Conservation (phyloP, 2,888 invertebrate genomes). For the Magallana nippona region DNA sequence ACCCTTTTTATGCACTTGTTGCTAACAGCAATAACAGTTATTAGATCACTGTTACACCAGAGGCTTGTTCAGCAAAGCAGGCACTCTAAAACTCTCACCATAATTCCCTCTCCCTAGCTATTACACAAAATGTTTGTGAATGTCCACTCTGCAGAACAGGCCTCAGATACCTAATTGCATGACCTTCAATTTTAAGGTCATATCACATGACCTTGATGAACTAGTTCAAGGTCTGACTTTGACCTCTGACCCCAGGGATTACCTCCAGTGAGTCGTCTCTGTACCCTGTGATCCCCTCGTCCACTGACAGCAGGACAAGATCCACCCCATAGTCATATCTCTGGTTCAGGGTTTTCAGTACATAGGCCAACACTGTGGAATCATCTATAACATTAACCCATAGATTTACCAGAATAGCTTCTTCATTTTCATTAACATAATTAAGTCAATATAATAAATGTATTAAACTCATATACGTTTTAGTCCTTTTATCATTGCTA, state of each 20-base stretch:
- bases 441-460: too few species aligned
- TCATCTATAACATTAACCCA: conserved; percentile 85
- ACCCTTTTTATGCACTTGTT: too few species aligned
- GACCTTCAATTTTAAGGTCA: background rate
- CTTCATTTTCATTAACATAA: background rate
- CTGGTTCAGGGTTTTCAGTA: conserved; percentile 94
- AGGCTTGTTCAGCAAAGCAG: too few species aligned
- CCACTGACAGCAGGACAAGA: conserved; percentile 94
- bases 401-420: background rate
- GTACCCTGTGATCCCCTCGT: conserved; percentile 96
- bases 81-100: too few species aligned
- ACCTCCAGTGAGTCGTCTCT: conserved; percentile 95
- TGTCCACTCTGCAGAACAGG: too few species aligned
- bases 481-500: background rate
- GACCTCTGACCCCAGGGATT: background rate
- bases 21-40: too few species aligned
- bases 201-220: background rate
- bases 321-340: conserved; percentile 94
- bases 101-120: too few species aligned
- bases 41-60: too few species aligned
- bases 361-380: conserved; percentile 97
- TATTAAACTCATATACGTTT: too few species aligned
- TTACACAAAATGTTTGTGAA: too few species aligned
- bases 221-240: background rate
- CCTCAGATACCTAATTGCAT: background rate